phyloP scores from a whole-genome alignment of 2,797 vertebrate species.

The Allobates femoralis region DNA sequence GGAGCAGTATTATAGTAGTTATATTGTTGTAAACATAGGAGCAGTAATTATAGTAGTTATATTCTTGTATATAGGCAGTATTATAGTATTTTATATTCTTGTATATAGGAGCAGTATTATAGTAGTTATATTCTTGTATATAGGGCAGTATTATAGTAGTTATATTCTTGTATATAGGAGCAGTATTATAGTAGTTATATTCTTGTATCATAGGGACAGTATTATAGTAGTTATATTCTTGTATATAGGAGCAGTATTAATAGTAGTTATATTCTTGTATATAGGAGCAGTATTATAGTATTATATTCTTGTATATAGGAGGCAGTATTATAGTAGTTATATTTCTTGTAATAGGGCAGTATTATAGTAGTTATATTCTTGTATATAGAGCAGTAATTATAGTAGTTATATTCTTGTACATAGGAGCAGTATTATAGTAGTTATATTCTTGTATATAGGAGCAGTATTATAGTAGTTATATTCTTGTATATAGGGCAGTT shows the following conservation, averaged over 20 bases:
- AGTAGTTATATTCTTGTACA: no score
- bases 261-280: slow-evolving; percentile 2
- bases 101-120: slow-evolving; percentile 12
- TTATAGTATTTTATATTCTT: slow-evolving; percentile 15
- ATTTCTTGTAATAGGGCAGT: background rate
- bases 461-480: no score
- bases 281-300: background rate
- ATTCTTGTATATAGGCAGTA: slow-evolving; percentile 19
- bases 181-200: no score
- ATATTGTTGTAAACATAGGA: slow-evolving; percentile 7
- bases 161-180: no score
- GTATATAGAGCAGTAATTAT: no score
- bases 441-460: no score
- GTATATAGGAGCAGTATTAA: background rate
- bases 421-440: no score
- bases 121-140: slow-evolving; percentile 23
- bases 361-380: slow-evolving; percentile 4
- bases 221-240: slow-evolving; percentile 3
- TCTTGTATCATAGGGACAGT: no score
- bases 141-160: no score
- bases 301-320: background rate
- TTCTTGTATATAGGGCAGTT: no score
- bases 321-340: slow-evolving; percentile 3
- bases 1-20: slow-evolving; percentile 20
- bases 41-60: slow-evolving; percentile 23